A percentile compares a stretch with the other conserved stretches of the same genome.
phyloP scores from a whole-genome alignment of 2,888 invertebrate genomes.

The Alentia gelatinosa region DNA sequence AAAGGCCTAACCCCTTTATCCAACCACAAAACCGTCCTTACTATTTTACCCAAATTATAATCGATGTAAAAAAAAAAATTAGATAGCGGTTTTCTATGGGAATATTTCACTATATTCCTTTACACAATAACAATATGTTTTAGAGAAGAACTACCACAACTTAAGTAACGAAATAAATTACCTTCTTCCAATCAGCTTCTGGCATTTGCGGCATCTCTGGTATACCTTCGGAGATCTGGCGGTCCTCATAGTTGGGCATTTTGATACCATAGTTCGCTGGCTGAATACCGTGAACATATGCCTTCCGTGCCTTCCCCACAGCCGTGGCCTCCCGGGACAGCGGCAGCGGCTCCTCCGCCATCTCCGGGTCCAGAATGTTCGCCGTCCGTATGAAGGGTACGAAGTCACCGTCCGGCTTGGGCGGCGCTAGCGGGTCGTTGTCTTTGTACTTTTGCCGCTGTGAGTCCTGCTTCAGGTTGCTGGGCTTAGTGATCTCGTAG shows the following conservation, averaged over 20 bases:
- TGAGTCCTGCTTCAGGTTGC: conserved; percentile 9
- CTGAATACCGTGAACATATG: conserved; percentile 74
- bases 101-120: no score
- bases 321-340: conserved; percentile 77
- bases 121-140: no score
- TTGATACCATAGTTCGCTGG: conserved; percentile 76
- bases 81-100: no score
- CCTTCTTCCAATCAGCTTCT: conserved; percentile 24
- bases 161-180: no score
- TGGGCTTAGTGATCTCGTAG: background rate
- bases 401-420: conserved; percentile 71
- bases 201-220: conserved; percentile 24
- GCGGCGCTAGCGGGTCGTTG: conserved; percentile 60
- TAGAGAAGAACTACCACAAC: no score
- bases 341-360: conserved; percentile 75
- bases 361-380: conserved; percentile 78
- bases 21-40: no score
- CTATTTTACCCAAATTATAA: no score
- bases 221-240: background rate
- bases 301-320: conserved; percentile 73
- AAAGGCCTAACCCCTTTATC: no score
- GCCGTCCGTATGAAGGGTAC: conserved; percentile 77
- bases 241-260: conserved; percentile 67
- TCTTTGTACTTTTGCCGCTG: conserved; percentile 58
- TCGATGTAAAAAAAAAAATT: no score